A percentile compares a stretch with the other conserved stretches of the same genome.
phyloP scores from a whole-genome alignment of 2,888 invertebrate species.

The Arge pagana region DNA sequence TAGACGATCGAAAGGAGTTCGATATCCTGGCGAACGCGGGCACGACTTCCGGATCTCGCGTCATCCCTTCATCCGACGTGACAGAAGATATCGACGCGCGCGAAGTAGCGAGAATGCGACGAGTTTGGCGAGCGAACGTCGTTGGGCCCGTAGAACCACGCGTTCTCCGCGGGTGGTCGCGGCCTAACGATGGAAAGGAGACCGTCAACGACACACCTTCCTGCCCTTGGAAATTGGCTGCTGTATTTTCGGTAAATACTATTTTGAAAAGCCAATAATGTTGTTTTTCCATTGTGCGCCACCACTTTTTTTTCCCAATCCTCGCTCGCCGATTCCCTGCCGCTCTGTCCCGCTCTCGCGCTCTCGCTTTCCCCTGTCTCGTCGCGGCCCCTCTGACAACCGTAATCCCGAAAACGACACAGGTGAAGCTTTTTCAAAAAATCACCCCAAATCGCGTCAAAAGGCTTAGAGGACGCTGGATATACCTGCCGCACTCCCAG shows the following conservation, averaged over 20 bases:
- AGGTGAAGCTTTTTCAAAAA: slow-evolving; percentile 50
- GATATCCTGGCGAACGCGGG: too few relatives aligned
- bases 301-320: slow-evolving; percentile 32
- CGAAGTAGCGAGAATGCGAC: slow-evolving; percentile 2
- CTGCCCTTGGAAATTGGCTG: slow-evolving; percentile 56
- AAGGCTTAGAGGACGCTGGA: slow-evolving; percentile 14
- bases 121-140: background rate
- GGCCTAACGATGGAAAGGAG: too few relatives aligned
- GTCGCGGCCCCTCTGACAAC: slow-evolving; percentile 42
- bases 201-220: slow-evolving; percentile 40
- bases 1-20: too few relatives aligned
- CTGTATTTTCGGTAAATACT: slow-evolving; percentile 59
- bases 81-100: too few relatives aligned
- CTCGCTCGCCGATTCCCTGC: slow-evolving; percentile 28
- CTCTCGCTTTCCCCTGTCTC: slow-evolving; percentile 17
- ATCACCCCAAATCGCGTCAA: slow-evolving; percentile 34
- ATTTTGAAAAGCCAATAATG: slow-evolving; percentile 58
- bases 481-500: slow-evolving; percentile 20
- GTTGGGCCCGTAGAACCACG: background rate
- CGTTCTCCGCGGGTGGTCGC: slow-evolving; percentile 26
- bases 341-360: slow-evolving; percentile 24
- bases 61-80: too few relatives aligned
- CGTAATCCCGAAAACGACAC: slow-evolving; percentile 54
- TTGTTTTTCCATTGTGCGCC: slow-evolving; percentile 53
- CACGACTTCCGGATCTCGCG: too few relatives aligned